Conservation (phyloP, 2,797 vertebrate genomes). For the Euthynnus affinis region DNA sequence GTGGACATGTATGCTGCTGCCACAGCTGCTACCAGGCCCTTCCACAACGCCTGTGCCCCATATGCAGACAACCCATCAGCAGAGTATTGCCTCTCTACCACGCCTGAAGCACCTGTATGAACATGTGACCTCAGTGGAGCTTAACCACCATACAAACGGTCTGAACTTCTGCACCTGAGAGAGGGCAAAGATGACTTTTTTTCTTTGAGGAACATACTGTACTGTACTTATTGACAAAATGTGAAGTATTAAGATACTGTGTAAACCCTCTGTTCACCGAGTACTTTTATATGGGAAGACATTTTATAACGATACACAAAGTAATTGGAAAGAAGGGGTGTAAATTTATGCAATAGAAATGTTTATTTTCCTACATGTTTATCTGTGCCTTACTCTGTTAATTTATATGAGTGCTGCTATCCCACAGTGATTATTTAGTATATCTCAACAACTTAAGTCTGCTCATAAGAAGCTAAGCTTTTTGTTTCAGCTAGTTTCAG, state of each 20-base stretch:
- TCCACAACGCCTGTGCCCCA: constrained; percentile 85
- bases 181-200: neutral
- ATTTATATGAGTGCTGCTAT: constrained; percentile 35
- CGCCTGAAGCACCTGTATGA: constrained; percentile 59
- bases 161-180: constrained; percentile 9
- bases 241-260: constrained; percentile 6
- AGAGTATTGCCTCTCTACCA: constrained; percentile 90
- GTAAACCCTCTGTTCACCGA: constrained; percentile 23
- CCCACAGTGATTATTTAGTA: constrained; percentile 19
- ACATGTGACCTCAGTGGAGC: constrained; percentile 25
- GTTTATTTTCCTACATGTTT: constrained; percentile 62
- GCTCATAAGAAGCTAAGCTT: neutral
- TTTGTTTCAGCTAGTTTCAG: constrained; percentile 18
- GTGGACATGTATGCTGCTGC: constrained; percentile 93
- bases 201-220: constrained; percentile 2
- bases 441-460: neutral
- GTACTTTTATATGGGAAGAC: neutral
- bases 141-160: constrained; percentile 17
- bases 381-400: constrained; percentile 69
- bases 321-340: neutral
- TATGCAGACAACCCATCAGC: constrained; percentile 87
- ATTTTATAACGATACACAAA: neutral
- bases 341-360: constrained; percentile 36
- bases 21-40: constrained; percentile 88
- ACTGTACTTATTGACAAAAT: constrained; percentile 12